These are phyloP conservation scores for Odontophorus gujanensis DNA, from an alignment of 2,113 vertebrate genomes.

Conservation along the genomic window DNA sequence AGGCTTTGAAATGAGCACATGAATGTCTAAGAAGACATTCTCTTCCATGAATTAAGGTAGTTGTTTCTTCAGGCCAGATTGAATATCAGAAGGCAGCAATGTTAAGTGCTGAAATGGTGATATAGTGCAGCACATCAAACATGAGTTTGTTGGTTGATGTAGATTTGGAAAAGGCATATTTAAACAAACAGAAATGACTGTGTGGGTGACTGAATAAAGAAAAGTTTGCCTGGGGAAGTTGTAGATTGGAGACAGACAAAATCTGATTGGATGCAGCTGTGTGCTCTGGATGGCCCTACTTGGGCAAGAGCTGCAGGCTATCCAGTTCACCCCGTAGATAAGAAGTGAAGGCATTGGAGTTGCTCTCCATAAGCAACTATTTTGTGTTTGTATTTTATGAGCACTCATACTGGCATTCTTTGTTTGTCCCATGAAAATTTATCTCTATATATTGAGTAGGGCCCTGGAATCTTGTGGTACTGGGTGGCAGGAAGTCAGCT, in stretches of 20 bases:
- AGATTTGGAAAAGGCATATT: background rate
- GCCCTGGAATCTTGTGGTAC: background rate
- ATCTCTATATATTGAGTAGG: background rate
- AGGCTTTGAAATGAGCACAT: background rate
- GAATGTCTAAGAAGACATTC: background rate
- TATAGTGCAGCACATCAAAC: background rate
- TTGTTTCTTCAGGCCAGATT: background rate
- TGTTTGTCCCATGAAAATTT: background rate
- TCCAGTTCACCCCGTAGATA: background rate
- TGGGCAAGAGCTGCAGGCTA: background rate
- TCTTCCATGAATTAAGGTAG: background rate
- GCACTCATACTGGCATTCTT: background rate
- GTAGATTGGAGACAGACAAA: background rate
- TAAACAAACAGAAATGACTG: background rate
- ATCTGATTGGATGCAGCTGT: background rate
- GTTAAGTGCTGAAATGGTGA: background rate
- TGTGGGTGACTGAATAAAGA: background rate
- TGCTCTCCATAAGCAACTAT: background rate
- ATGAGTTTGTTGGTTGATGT: background rate
- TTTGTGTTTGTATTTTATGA: background rate
- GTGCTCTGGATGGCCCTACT: background rate
- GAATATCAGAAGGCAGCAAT: background rate
- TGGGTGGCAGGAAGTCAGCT: background rate
- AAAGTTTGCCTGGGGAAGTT: background rate
- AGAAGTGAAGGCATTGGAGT: background rate